Evolutionary conservation across 2,888 invertebrate genomes (phyloP), one percentile per base, ranked within the genome.

Genomic region (Hermaeophaga mercurialis): DNA sequence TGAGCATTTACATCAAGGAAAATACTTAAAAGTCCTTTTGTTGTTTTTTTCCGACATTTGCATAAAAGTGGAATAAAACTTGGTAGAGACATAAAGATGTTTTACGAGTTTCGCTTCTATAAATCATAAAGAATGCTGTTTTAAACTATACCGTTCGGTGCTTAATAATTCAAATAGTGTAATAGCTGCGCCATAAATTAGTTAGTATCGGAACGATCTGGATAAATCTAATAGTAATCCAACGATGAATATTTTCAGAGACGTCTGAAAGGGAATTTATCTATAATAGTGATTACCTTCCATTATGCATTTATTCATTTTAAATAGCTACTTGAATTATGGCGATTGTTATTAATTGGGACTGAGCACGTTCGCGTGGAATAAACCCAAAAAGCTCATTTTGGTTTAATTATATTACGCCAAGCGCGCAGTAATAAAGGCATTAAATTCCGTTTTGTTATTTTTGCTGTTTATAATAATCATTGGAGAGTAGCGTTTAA

Each of bases 161-260:
- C 47, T 47, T 47, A 54, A 47, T 54, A 47, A 47, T 48, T 54
- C 54, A 54, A 54, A 54, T 54, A 38, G 38, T 41, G 33, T 54
- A 47, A 46, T 47, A 28, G 50, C 43, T 43, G 47, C 33, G 31
- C 33, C 54, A 54, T 54, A 54, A 54, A 54, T 54, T 54, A 41
- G 41, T 47, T 28, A 17, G 38, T 47, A 47, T 54, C 54, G 14
- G 24, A 41, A 54, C 41, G 47, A 33, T 47, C 47, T 47, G 47
- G 54, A 47, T 54, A 54, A 54, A 54, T 54, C 47, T 41, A 54
- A 54, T 54, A 54, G 41, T 54, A 54, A 54, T 54, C 54, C 54
- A 54, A 41, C 41, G 33, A 39, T 54, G 47, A 43, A 43, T 43
- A 43, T 43, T 43, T 43, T 43, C 24, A 12, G 36, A 5, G 17